Base-by-base conservation (phyloP, 2,888 invertebrate genomes). In the Microplitis deprimator region DNA sequence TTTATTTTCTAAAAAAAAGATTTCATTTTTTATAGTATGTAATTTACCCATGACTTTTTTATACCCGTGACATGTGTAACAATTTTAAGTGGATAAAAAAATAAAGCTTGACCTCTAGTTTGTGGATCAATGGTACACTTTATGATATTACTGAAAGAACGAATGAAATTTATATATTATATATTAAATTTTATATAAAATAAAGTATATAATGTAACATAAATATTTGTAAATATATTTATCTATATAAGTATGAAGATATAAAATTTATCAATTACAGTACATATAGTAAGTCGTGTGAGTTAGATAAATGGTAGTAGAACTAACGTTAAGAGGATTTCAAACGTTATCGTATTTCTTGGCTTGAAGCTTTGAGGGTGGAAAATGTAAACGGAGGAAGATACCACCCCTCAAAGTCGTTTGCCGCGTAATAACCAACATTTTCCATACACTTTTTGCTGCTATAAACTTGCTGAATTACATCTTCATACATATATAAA, bases 341-440 rank as follows among this genome's bases (percentile, higher is more conserved):
- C 78, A 77, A 78, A 79, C 80, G 77, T 83, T 79, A 81, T 80
- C 82, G 81, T 81, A 81, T 81, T 82, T 82, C 81, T 78, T 77
- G 61, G 65, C 59, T 62, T 76, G 71, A 76, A 71, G 60, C 29
- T 38, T 41, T 39, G 59, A 50, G 70, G 70, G 16, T 72, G 65
- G 71, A 76, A 67, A 71, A 76, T 71, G 76, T 59, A 65, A 71
- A 41, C 68, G 60, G 74, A 75, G 67, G 20, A 68, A 75, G 68
- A 38, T 67, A 38, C 61, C 68, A 17, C 67, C 74, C 68, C 68
- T 69, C 59, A 8, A 64, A 64, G 64, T 50, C 59, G 59, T 73
- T 65, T 41, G 65, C 68, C 39, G 40, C 41, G 73, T 73, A 73
- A 73, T 73, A 73, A 73, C 73, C n/a, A 67, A 67, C 67, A 62